phyloP scores from a whole-genome alignment of 64 coral and sea anemone genomes.

The Cladopsammia gracilis region DNA sequence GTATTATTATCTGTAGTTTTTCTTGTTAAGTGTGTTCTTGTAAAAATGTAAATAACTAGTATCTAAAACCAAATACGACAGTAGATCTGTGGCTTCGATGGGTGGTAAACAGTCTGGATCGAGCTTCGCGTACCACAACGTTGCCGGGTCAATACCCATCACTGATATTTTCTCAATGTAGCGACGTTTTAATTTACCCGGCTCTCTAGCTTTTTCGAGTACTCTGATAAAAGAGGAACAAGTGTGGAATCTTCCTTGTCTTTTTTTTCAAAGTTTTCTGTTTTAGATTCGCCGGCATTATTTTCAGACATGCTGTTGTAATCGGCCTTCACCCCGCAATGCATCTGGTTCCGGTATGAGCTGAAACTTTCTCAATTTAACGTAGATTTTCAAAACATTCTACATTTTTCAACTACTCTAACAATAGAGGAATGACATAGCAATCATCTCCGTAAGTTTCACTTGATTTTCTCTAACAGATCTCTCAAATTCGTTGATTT shows the following conservation, averaged over 20 bases:
- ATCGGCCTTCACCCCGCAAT: neutral
- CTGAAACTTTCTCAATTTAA: slow-evolving; percentile 8
- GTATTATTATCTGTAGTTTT: too few relatives aligned
- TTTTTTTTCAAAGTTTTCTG: neutral
- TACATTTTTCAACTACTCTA: neutral
- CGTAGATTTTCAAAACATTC: slow-evolving; percentile 3
- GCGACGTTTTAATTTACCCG: slow-evolving; percentile 14
- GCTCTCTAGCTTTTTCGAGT: slow-evolving; percentile 11
- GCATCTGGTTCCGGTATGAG: neutral
- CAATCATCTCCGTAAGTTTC: slow-evolving; percentile 1
- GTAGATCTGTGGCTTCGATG: too few relatives aligned
- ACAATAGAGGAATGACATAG: slow-evolving; percentile 10
- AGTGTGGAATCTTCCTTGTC: neutral
- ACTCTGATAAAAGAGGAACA: neutral
- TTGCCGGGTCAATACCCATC: slow-evolving; percentile 37
- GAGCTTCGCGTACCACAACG: slow-evolving; percentile 31
- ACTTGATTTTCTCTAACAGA: slow-evolving; percentile 10
- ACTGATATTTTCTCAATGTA: slow-evolving; percentile 50
- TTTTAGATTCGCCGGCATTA: neutral
- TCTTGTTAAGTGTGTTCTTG: too few relatives aligned
- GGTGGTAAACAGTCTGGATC: too few relatives aligned
- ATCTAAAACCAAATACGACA: too few relatives aligned
- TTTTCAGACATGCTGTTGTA: slow-evolving; percentile 3
- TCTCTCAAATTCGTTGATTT: neutral
- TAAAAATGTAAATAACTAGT: too few relatives aligned